Conservation (phyloP, 2,888 invertebrate genomes). For the Callyntrura sp. region DNA sequence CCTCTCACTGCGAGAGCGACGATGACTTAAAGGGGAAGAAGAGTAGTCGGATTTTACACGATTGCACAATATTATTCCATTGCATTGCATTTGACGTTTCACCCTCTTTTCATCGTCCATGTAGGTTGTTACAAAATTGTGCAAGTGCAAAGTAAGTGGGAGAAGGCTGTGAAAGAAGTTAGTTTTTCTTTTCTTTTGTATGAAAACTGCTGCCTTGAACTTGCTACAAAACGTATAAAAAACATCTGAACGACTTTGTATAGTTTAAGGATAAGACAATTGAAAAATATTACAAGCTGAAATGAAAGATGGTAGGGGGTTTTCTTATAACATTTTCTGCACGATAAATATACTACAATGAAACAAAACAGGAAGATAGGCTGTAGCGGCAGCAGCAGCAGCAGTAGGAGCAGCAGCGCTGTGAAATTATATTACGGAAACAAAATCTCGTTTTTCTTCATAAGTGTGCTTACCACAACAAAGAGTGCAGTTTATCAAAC, state of each 20-base stretch:
- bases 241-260: conserved; percentile 16
- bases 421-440: not conserved
- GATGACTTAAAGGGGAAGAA: not conserved
- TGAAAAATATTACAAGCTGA: conserved; percentile 36
- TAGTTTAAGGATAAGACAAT: conserved; percentile 28
- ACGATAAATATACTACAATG: conserved; percentile 41
- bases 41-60: not conserved
- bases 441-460: not conserved
- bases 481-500: conserved; percentile 19
- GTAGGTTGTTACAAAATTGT: conserved; percentile 38
- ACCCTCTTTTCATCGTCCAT: conserved; percentile 34
- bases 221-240: conserved; percentile 16
- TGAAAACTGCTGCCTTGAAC: conserved; percentile 58
- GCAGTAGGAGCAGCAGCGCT: not conserved
- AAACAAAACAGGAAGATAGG: not conserved
- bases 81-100: conserved; percentile 66
- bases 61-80: conserved; percentile 15
- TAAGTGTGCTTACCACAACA: too few species aligned
- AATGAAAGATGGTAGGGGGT: conserved; percentile 36
- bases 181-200: not conserved
- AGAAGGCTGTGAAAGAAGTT: not conserved
- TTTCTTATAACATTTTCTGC: conserved; percentile 44
- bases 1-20: not conserved
- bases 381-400: not conserved
- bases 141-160: conserved; percentile 48